phyloP scores from a whole-genome alignment of 2,113 vertebrate species.

The Dromiciops gliroides region DNA sequence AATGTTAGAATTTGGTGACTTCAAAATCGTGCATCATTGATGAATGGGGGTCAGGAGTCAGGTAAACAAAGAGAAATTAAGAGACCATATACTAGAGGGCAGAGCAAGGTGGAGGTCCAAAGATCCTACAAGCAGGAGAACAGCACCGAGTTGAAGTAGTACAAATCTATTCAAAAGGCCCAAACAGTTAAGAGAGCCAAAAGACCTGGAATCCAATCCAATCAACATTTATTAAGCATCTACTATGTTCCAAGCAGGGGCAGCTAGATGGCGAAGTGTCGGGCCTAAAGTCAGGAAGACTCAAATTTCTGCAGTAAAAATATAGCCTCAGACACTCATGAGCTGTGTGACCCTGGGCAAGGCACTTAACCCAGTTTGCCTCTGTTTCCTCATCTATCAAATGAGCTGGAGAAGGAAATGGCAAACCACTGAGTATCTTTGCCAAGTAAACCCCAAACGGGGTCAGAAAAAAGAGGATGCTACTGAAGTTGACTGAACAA shows the following conservation, averaged over 20 bases:
- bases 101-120: neutral
- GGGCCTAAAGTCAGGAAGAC: neutral
- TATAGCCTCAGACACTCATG: neutral
- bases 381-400: neutral
- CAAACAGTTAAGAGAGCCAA: neutral
- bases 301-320: neutral
- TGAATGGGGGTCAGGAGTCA: neutral
- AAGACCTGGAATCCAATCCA: neutral
- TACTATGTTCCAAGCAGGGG: neutral
- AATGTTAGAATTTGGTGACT: conserved; percentile 50
- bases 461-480: no score
- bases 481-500: no score
- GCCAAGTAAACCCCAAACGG: neutral
- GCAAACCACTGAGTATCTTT: neutral
- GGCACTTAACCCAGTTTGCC: neutral
- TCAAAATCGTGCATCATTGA: conserved; percentile 30
- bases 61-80: neutral
- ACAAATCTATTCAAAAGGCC: neutral
- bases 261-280: neutral
- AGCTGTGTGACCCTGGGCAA: neutral
- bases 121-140: neutral
- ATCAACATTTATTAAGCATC: neutral
- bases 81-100: neutral
- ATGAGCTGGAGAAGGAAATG: neutral
- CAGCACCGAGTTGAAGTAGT: neutral